Evolutionary conservation across 2,797 vertebrate genomes (phyloP).

Genomic region (Potorous gilbertii): DNA sequence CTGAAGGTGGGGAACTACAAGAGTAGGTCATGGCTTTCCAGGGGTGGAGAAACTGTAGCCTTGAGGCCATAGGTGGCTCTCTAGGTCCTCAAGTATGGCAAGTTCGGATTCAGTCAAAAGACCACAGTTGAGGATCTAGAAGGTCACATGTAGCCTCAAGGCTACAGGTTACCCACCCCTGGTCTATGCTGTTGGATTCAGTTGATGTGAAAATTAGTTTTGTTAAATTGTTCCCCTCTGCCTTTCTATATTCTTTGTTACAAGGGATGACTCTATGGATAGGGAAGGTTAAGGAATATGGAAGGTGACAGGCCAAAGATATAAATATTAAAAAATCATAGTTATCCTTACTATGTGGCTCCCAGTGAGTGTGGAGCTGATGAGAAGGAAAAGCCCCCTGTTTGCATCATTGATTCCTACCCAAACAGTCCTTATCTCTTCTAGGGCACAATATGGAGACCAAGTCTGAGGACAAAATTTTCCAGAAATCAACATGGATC

Average conservation of each 20-base stretch:
- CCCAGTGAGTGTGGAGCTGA: neutral
- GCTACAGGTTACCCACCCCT: too few species aligned
- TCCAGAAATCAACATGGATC: neutral
- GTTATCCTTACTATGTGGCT: neutral
- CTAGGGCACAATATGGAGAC: neutral
- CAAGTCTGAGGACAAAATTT: rapidly evolving
- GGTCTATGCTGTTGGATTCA: neutral
- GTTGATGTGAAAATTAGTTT: neutral
- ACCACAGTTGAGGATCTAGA: too few species aligned
- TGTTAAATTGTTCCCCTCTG: neutral
- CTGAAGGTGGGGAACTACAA: neutral
- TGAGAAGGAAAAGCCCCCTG: neutral
- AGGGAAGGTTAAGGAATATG: neutral
- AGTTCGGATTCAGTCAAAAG: too few species aligned
- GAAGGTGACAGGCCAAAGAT: neutral
- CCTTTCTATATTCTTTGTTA: neutral
- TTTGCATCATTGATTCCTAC: neutral
- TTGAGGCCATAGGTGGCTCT: too few species aligned
- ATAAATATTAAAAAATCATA: neutral
- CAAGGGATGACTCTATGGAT: neutral
- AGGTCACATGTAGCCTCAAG: too few species aligned
- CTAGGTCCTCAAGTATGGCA: too few species aligned
- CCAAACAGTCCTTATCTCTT: neutral
- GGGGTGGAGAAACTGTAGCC: too few species aligned
- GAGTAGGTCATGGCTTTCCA: neutral